Evolutionary conservation across 2,888 invertebrate genomes (phyloP).

Genomic region (Rhodophaea formosa): DNA sequence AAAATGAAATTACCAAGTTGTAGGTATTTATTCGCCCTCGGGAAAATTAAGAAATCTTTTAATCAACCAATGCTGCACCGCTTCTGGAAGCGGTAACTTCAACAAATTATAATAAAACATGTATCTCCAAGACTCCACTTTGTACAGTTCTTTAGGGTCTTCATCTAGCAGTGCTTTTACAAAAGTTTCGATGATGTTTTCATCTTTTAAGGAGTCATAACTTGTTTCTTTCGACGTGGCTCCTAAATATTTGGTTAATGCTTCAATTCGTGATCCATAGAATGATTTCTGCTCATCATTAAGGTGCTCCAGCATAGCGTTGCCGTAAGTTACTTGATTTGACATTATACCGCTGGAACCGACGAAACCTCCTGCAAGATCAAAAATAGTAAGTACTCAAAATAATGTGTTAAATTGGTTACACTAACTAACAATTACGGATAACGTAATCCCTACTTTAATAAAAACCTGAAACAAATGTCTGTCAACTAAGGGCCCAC

Average conservation of each 20-base stretch:
- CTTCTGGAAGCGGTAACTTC: constrained; percentile 78
- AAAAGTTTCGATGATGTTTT: constrained; percentile 81
- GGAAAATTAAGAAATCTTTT: constrained; percentile 85
- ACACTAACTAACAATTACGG: no score
- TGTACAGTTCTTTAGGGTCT: constrained; percentile 83
- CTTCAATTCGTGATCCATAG: constrained; percentile 85
- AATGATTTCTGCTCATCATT: constrained; percentile 82
- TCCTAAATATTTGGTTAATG: constrained; percentile 82
- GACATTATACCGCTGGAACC: constrained; percentile 85
- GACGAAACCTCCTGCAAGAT: constrained; percentile 84
- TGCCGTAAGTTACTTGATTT: constrained; percentile 81
- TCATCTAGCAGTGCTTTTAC: constrained; percentile 82
- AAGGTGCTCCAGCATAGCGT: constrained; percentile 84
- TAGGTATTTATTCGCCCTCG: constrained; percentile 30
- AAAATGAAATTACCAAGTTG: neutral
- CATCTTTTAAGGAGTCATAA: constrained; percentile 76
- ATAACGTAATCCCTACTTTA: no score
- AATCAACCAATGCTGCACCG: constrained; percentile 81
- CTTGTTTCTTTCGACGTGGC: constrained; percentile 58
- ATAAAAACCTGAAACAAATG: no score
- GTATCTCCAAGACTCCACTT: constrained; percentile 85
- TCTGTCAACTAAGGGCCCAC: no score
- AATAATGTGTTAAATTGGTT: no score
- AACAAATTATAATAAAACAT: constrained; percentile 84
- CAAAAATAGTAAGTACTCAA: no score